phyloP scores from a whole-genome alignment of 2,888 invertebrate genomes.

The Willowsia nigromaculata region DNA sequence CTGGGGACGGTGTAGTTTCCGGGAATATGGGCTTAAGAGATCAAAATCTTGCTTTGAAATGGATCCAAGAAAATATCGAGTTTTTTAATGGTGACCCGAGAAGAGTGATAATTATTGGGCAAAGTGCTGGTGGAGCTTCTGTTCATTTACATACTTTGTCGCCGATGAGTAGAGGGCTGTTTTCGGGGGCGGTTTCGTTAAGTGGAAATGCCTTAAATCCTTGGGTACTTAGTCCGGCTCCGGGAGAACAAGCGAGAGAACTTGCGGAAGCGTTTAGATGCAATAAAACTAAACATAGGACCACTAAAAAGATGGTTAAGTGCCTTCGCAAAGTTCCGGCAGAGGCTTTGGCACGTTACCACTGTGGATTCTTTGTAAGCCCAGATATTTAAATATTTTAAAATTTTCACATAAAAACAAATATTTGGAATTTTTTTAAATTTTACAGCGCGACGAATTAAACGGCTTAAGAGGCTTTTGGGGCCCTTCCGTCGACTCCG shows the following conservation, averaged over 20 bases:
- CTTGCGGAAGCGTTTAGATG: background rate
- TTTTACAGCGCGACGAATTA: background rate
- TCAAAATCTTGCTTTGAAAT: conserved; percentile 68
- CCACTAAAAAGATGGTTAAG: background rate
- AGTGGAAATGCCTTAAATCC: background rate
- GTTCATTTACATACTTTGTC: background rate
- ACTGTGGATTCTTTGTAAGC: background rate
- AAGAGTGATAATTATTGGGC: background rate
- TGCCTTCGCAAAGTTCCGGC: background rate
- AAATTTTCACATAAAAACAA: too few relatives aligned
- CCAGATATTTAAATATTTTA: too few relatives aligned
- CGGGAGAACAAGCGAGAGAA: background rate
- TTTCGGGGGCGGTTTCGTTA: background rate
- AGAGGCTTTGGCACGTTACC: background rate
- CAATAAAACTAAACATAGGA: background rate
- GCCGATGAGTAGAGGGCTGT: background rate
- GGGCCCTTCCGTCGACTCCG: background rate
- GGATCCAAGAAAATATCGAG: conserved; percentile 63
- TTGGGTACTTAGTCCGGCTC: background rate
- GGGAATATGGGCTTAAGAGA: conserved; percentile 73
- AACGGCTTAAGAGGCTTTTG: background rate
- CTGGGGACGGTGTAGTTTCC: background rate
- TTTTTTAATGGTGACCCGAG: conserved; percentile 53
- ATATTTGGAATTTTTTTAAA: too few relatives aligned
- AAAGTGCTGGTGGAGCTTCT: conserved; percentile 23